phyloP scores from a whole-genome alignment of 2,888 invertebrate species.

The Drosophila aldrichi region DNA sequence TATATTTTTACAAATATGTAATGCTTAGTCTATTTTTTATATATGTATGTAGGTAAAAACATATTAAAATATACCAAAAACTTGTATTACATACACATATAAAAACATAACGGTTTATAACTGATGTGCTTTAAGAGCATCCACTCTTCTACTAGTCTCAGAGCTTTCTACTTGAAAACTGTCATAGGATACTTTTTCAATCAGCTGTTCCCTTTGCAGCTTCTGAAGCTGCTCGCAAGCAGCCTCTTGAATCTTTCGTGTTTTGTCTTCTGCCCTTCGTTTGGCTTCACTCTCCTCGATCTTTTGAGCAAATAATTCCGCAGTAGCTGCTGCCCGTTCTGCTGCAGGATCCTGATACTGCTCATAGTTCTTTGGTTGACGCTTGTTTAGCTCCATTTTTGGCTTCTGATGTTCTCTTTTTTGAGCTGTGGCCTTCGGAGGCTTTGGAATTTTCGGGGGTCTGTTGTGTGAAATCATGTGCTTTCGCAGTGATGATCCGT shows the following conservation, averaged over 20 bases:
- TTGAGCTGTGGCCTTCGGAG: slow-evolving; percentile 15
- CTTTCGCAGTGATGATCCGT: slow-evolving; percentile 79
- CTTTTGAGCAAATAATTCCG: slow-evolving; percentile 76
- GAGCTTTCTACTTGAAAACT: slow-evolving; percentile 57
- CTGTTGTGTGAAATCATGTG: slow-evolving; percentile 80
- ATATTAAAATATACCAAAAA: background rate
- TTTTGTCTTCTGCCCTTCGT: slow-evolving; percentile 67
- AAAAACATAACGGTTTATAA: slow-evolving; percentile 22
- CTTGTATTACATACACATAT: background rate
- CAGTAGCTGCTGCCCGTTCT: slow-evolving; percentile 76
- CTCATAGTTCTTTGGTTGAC: slow-evolving; percentile 56
- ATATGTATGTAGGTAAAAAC: background rate
- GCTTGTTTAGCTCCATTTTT: slow-evolving; percentile 31
- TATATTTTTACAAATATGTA: background rate
- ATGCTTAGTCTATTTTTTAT: background rate
- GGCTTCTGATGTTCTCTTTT: slow-evolving; percentile 21
- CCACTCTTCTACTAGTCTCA: slow-evolving; percentile 29
- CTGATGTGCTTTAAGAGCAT: slow-evolving; percentile 51
- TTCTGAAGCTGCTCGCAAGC: slow-evolving; percentile 74
- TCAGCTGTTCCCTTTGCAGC: slow-evolving; percentile 56
- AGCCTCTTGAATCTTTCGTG: slow-evolving; percentile 73
- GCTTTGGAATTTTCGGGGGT: slow-evolving; percentile 55
- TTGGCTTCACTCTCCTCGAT: slow-evolving; percentile 74
- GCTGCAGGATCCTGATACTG: slow-evolving; percentile 71
- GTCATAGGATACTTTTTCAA: slow-evolving; percentile 48